Conservation (phyloP, 2,888 invertebrate genomes). For the Hylaea fasciaria region DNA sequence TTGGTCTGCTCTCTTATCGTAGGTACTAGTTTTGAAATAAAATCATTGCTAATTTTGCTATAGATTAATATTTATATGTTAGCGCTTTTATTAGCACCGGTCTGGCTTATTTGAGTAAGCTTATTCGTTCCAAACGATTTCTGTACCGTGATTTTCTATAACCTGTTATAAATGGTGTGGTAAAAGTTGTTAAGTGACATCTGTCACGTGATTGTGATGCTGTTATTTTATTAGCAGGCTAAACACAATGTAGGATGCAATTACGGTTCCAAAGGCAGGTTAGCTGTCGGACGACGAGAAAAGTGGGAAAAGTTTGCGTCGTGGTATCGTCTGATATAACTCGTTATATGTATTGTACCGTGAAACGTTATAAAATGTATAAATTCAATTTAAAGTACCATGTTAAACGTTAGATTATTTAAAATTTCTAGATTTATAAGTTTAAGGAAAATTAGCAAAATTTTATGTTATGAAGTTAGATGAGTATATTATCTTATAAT, state of each 20-base stretch:
- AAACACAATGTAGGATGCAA: conserved; percentile 2
- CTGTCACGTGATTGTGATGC: conserved; percentile 14
- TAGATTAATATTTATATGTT: conserved; percentile 29
- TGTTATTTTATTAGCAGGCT: conserved; percentile 1
- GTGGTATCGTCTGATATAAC: conserved; percentile 14
- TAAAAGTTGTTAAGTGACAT: conserved; percentile 46
- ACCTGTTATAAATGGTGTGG: conserved; percentile 31
- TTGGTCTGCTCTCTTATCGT: conserved; percentile 32
- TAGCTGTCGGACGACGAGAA: conserved; percentile 14
- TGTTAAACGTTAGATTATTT: no score
- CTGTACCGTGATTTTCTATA: conserved; percentile 34
- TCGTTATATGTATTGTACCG: conserved; percentile 1
- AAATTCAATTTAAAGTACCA: no score
- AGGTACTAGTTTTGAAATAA: conserved; percentile 31
- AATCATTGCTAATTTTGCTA: conserved; percentile 32
- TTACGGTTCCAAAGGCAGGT: conserved; percentile 8
- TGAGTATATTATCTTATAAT: no score
- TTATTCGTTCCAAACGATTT: conserved; percentile 26
- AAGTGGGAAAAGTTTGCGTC: conserved; percentile 2
- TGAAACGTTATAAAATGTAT: no score
- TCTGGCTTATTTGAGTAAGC: conserved; percentile 20
- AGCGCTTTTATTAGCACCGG: conserved; percentile 23
- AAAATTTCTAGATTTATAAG: no score
- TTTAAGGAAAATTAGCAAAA: no score
- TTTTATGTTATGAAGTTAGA: no score